phyloP scores from a whole-genome alignment of 2,888 invertebrate species.

The Nemotelus pantherinus region DNA sequence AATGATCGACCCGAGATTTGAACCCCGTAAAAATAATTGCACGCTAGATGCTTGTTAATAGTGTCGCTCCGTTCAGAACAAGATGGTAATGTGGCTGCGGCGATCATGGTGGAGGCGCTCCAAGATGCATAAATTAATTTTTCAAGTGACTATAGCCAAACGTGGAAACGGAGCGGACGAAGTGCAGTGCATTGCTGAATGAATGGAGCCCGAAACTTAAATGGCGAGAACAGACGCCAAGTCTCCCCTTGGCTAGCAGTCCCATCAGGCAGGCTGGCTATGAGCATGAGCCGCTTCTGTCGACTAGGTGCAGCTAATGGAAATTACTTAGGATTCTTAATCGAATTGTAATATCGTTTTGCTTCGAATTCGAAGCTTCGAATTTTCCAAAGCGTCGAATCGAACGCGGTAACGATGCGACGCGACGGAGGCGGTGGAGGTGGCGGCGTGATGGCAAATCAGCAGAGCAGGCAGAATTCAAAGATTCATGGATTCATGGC shows the following conservation, averaged over 20 bases:
- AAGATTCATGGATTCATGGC: slow-evolving; percentile 33
- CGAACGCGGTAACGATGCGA: not conserved
- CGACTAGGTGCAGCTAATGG: slow-evolving; percentile 25
- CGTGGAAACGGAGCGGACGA: slow-evolving; percentile 6
- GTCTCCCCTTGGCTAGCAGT: not conserved
- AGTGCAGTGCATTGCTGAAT: not conserved
- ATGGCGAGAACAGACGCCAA: not conserved
- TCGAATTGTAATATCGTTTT: slow-evolving; percentile 43
- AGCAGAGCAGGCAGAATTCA: slow-evolving; percentile 28
- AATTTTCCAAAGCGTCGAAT: slow-evolving; percentile 24
- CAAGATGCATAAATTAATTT: slow-evolving; percentile 44
- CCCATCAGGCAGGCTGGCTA: not conserved
- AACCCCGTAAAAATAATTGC: slow-evolving; percentile 40
- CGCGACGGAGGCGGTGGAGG: not conserved
- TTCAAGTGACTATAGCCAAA: slow-evolving; percentile 1
- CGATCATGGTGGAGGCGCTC: slow-evolving; percentile 39
- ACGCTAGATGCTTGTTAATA: slow-evolving; percentile 41
- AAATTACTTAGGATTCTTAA: slow-evolving; percentile 45
- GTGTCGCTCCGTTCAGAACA: slow-evolving; percentile 33
- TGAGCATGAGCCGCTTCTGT: slow-evolving; percentile 1
- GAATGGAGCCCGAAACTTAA: slow-evolving; percentile 24
- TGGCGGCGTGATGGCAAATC: not conserved
- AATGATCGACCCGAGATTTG: slow-evolving; percentile 33
- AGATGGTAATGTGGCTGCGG: slow-evolving; percentile 19
- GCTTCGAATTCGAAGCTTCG: not conserved